These are phyloP conservation scores for Physeter macrocephalus DNA, from an alignment of 2,113 vertebrate species.

Conservation along the genomic window DNA sequence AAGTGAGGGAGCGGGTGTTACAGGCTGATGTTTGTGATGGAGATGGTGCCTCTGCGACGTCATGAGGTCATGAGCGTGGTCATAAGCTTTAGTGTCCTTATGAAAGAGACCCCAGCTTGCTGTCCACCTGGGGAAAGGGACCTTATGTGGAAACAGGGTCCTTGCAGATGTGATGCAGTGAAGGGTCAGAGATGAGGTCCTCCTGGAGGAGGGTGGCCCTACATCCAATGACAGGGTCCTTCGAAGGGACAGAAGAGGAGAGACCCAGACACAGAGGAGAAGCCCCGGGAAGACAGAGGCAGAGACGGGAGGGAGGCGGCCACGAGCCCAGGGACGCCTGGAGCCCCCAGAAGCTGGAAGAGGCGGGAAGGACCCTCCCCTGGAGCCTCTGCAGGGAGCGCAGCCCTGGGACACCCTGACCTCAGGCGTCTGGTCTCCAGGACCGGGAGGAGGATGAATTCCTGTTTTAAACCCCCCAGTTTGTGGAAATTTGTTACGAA, in stretches of 20 bases:
- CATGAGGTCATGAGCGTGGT: neutral
- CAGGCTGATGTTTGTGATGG: neutral
- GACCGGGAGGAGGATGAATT: accelerated
- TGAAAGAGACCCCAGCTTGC: no score
- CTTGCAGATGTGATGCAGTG: neutral
- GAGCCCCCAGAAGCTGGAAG: neutral
- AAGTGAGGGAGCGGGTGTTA: accelerated
- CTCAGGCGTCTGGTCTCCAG: no score
- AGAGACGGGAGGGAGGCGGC: accelerated
- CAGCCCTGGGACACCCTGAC: accelerated
- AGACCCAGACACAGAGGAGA: neutral
- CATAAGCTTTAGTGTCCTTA: neutral
- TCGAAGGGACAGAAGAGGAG: neutral
- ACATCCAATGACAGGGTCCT: neutral
- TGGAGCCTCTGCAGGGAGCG: accelerated
- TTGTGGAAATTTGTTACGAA: no score
- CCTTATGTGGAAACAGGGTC: no score
- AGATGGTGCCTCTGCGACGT: neutral
- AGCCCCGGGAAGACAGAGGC: neutral
- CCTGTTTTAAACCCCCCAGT: no score
- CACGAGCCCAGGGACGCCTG: neutral
- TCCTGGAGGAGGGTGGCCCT: neutral
- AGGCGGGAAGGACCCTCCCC: neutral
- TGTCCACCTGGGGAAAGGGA: neutral
- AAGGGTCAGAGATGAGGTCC: neutral